Percentiles rank a stretch among this genome's conserved stretches.
Conservation (phyloP, 1,140 invertebrate genomes). For the Zaprionus nigranus region DNA sequence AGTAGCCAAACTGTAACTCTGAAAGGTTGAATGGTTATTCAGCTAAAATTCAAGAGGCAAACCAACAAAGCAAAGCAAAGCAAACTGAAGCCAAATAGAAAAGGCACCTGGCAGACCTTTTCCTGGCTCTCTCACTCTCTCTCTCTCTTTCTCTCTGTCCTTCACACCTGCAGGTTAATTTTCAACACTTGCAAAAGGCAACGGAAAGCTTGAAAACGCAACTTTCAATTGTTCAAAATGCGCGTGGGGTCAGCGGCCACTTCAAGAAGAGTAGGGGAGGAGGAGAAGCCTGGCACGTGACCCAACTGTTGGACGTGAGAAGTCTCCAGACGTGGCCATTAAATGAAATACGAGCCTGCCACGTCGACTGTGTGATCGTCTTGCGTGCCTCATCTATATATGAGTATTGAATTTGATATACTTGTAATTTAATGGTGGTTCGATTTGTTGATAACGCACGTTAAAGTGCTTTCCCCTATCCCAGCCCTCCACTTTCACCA, state of each 20-base stretch:
- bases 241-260: neutral
- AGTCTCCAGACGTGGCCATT: neutral
- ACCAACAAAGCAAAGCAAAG: conserved; percentile 15
- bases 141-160: neutral
- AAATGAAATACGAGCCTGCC: conserved; percentile 1
- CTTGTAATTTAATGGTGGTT: conserved; percentile 27
- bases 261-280: neutral
- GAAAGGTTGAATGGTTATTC: neutral
- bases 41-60: conserved; percentile 11
- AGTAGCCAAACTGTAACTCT: neutral
- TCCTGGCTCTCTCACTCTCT: neutral
- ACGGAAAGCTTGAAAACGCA: neutral
- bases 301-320: neutral
- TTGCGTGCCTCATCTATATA: conserved; percentile 42
- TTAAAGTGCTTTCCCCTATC: conserved; percentile 3
- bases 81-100: neutral
- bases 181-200: neutral
- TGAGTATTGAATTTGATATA: conserved; percentile 63
- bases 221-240: conserved; percentile 1
- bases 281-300: neutral
- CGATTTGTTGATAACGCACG: conserved; percentile 64
- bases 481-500: neutral
- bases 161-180: neutral
- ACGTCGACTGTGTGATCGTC: conserved; percentile 18
- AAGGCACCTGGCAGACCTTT: neutral